Percentiles rank a stretch among this genome's conserved stretches.
Evolutionary conservation across 1,140 invertebrate species (phyloP).

Genomic region (Oscheius sp.): DNA sequence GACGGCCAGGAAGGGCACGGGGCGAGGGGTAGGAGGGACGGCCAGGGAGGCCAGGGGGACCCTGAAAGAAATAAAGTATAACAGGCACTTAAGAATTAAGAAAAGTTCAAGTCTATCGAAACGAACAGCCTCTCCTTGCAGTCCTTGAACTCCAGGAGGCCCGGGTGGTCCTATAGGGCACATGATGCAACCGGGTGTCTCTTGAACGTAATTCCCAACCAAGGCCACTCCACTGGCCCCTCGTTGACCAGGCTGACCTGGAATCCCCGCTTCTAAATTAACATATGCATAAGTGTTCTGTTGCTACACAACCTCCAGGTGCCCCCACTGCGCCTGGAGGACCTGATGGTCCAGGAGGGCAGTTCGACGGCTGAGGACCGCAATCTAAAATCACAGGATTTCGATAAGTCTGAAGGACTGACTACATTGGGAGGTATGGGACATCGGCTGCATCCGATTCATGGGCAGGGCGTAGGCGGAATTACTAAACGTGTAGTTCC

Average conservation of each 20-base stretch:
- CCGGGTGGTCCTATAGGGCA: not conserved
- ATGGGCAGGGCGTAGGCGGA: too few species aligned
- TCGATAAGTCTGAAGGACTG: too few species aligned
- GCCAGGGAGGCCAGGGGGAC: not conserved
- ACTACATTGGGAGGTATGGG: too few species aligned
- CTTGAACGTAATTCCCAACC: not conserved
- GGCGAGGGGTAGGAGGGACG: too few species aligned
- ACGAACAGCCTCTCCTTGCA: not conserved
- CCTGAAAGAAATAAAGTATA: too few species aligned
- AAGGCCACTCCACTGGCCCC: not conserved
- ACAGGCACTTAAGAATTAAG: too few species aligned
- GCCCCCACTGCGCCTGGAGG: not conserved
- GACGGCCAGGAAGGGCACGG: not conserved
- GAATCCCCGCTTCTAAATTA: not conserved
- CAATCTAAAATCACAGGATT: constrained; percentile 1
- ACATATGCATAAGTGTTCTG: too few species aligned
- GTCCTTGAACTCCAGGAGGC: not conserved
- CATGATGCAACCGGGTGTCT: not conserved
- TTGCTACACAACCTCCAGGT: too few species aligned
- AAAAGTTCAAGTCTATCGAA: too few species aligned
- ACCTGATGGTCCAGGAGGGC: not conserved
- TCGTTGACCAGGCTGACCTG: not conserved
- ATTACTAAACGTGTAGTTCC: too few species aligned
- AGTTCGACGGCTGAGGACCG: not conserved
- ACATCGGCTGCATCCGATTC: too few species aligned